Evolutionary conservation across 2,888 invertebrate genomes (phyloP).

Genomic region (Polyploca ridens): DNA sequence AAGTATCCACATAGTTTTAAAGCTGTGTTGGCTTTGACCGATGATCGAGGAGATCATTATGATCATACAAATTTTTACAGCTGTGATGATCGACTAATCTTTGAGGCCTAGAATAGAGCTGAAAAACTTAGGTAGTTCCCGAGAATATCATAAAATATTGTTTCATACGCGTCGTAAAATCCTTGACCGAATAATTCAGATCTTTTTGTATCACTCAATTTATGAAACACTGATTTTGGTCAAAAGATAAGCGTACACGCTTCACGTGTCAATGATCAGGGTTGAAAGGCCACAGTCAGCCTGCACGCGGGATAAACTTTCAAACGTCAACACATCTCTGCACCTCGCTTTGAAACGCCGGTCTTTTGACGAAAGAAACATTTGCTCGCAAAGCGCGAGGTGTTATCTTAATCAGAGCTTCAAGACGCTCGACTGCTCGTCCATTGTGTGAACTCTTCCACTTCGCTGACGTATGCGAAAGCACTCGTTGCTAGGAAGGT

Average conservation of each 20-base stretch:
- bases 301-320: conserved; percentile 40
- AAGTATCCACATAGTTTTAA: conserved; percentile 52
- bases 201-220: conserved; percentile 9
- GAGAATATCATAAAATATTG: neutral
- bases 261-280: conserved; percentile 10
- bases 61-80: neutral
- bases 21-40: conserved; percentile 29
- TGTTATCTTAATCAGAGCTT: conserved; percentile 74
- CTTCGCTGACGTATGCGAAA: conserved; percentile 52
- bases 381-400: conserved; percentile 55
- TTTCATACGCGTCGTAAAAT: neutral
- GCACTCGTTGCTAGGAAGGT: conserved; percentile 47
- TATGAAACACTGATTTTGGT: conserved; percentile 8
- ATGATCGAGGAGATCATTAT: neutral
- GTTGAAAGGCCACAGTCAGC: conserved; percentile 10
- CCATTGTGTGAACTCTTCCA: conserved; percentile 65
- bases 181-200: conserved; percentile 3
- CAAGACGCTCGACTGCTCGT: conserved; percentile 53
- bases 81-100: neutral
- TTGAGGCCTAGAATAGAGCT: neutral
- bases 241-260: conserved; percentile 11
- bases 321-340: conserved; percentile 55
- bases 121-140: neutral
- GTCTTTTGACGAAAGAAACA: conserved; percentile 52
- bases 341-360: conserved; percentile 51